Conservation (phyloP, 2,888 invertebrate species). For the Azorinus chamasolen region DNA sequence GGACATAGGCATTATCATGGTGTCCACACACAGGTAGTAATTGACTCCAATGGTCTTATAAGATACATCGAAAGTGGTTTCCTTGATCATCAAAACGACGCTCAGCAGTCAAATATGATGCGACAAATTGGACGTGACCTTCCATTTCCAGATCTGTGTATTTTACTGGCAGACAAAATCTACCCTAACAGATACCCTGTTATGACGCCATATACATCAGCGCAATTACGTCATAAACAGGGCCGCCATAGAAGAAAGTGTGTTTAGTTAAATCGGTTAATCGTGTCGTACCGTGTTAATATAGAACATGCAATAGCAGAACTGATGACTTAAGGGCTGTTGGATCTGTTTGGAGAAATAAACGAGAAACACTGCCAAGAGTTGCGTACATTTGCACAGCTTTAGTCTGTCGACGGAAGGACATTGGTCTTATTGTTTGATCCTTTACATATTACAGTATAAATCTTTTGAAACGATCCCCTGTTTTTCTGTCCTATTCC, state of each 20-base stretch:
- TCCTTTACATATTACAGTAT: too few relatives aligned
- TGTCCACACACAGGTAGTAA: slow-evolving; percentile 22
- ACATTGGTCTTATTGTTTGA: too few relatives aligned
- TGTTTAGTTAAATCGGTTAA: slow-evolving; percentile 5
- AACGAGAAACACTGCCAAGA: background rate
- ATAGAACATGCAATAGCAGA: slow-evolving; percentile 30
- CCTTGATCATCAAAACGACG: slow-evolving; percentile 26
- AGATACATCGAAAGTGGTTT: slow-evolving; percentile 28
- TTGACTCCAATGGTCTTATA: slow-evolving; percentile 9
- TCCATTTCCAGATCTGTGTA: slow-evolving; percentile 7
- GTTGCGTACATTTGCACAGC: background rate
- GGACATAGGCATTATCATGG: slow-evolving; percentile 22
- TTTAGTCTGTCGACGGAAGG: slow-evolving; percentile 1
- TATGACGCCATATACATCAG: slow-evolving; percentile 19
- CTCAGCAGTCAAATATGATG: slow-evolving; percentile 13
- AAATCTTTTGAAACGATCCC: too few relatives aligned
- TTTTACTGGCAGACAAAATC: slow-evolving; percentile 25
- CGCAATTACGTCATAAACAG: background rate
- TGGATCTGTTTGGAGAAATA: slow-evolving; percentile 11
- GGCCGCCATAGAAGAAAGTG: background rate
- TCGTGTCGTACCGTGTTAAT: slow-evolving; percentile 7
- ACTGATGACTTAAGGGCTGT: slow-evolving; percentile 16
- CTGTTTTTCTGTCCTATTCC: too few relatives aligned
- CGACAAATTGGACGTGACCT: slow-evolving; percentile 5
- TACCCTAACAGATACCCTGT: slow-evolving; percentile 25